Evolutionary conservation across 1,140 invertebrate species (phyloP).

Genomic region (Drosophila insularis): DNA sequence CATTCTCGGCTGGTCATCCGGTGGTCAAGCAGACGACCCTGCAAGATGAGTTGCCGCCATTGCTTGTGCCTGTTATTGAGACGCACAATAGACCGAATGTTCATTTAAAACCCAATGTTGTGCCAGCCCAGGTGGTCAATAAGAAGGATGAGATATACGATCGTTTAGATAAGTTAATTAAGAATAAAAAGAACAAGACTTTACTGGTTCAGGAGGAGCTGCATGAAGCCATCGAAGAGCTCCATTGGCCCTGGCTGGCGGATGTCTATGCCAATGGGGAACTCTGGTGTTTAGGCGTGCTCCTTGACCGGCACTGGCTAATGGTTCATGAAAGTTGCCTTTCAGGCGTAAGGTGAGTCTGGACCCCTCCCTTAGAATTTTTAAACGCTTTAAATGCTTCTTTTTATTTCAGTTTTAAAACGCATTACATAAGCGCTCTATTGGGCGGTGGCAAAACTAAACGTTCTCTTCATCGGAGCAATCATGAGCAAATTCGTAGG

Average conservation of each 20-base stretch:
- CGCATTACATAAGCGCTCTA: conserved; percentile 86
- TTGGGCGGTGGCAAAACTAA: conserved; percentile 85
- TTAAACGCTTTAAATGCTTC: too few relatives aligned
- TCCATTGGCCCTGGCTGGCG: conserved; percentile 86
- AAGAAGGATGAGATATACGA: conserved; percentile 75
- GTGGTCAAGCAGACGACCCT: conserved; percentile 16
- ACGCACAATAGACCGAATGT: conserved; percentile 69
- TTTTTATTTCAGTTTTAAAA: conserved; percentile 83
- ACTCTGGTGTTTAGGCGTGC: conserved; percentile 86
- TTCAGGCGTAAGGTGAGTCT: conserved; percentile 83
- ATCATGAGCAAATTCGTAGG: conserved; percentile 87
- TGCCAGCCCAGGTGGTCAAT: conserved; percentile 40
- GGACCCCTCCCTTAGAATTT: too few relatives aligned
- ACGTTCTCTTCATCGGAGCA: conserved; percentile 85
- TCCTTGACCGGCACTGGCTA: conserved; percentile 86
- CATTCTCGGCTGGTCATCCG: conserved; percentile 62
- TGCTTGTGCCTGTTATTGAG: conserved; percentile 55
- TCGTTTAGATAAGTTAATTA: conserved; percentile 61
- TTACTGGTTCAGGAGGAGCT: conserved; percentile 68
- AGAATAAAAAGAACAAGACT: conserved; percentile 69
- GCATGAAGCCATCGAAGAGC: conserved; percentile 70
- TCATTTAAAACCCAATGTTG: conserved; percentile 64
- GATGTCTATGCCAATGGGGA: conserved; percentile 87
- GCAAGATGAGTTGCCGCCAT: conserved; percentile 11
- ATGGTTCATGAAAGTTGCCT: conserved; percentile 85